Conservation (phyloP, 1,140 invertebrate species). For the Rhyacophila brunnea region DNA sequence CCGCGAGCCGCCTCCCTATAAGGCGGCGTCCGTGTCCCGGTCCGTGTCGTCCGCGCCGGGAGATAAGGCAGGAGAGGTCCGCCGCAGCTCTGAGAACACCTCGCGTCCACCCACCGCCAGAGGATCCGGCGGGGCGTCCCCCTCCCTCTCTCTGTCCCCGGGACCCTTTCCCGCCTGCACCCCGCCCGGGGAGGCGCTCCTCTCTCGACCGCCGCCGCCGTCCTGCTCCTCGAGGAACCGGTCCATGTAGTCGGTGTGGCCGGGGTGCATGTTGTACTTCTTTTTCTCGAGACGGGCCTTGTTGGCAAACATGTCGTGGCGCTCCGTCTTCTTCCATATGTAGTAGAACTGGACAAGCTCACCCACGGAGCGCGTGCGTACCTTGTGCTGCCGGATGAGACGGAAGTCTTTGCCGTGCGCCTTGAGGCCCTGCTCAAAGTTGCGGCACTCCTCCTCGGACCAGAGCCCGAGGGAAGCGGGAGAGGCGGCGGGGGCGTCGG, state of each 20-base stretch:
- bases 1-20: constrained; percentile 10
- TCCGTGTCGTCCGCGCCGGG: constrained; percentile 27
- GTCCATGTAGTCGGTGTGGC: constrained; percentile 85
- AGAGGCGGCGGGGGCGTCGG: constrained; percentile 65
- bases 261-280: constrained; percentile 83
- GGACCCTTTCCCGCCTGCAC: constrained; percentile 48
- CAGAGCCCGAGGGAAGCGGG: constrained; percentile 81
- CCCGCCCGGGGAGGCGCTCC: constrained; percentile 46
- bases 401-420: constrained; percentile 96
- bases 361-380: constrained; percentile 90
- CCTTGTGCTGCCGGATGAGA: constrained; percentile 91
- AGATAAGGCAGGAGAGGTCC: constrained; percentile 38
- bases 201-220: constrained; percentile 44
- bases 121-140: constrained; percentile 44
- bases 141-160: constrained; percentile 37
- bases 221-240: constrained; percentile 82
- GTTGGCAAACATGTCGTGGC: constrained; percentile 89
- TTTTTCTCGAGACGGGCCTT: constrained; percentile 83
- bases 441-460: constrained; percentile 96
- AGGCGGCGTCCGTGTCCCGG: constrained; percentile 14
- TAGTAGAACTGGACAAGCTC: constrained; percentile 99
- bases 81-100: constrained; percentile 48
- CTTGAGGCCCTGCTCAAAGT: constrained; percentile 93
- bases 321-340: constrained; percentile 97
- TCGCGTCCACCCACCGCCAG: constrained; percentile 51